Evolutionary conservation across 2,888 invertebrate species (phyloP).

Genomic region (Eubasilissa splendida): DNA sequence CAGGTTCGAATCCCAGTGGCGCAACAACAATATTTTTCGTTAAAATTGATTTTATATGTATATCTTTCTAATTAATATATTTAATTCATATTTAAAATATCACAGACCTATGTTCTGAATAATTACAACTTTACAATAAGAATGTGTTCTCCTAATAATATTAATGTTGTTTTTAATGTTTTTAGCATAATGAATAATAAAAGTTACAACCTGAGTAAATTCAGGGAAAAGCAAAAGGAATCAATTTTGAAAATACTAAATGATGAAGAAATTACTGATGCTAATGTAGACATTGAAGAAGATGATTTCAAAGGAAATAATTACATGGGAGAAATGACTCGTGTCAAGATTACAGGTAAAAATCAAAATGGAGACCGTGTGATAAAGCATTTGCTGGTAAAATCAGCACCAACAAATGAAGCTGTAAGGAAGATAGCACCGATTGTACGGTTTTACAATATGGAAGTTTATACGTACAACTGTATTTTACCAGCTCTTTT

Average conservation of each 20-base stretch:
- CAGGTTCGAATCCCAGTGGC: too few relatives aligned
- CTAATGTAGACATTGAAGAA: background rate
- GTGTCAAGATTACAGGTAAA: conserved; percentile 34
- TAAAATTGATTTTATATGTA: too few relatives aligned
- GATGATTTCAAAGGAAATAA: conserved; percentile 37
- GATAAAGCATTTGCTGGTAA: conserved; percentile 34
- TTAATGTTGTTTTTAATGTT: too few relatives aligned
- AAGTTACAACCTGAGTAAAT: background rate
- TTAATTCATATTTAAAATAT: too few relatives aligned
- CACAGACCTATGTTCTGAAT: too few relatives aligned
- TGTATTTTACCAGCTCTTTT: conserved; percentile 19
- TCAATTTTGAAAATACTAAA: conserved; percentile 13
- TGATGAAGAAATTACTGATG: conserved; percentile 4
- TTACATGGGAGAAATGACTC: conserved; percentile 41
- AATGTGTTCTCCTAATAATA: too few relatives aligned
- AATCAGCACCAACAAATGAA: conserved; percentile 13
- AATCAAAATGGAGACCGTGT: conserved; percentile 22
- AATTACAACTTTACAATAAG: too few relatives aligned
- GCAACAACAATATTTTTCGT: too few relatives aligned
- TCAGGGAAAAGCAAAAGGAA: conserved; percentile 3
- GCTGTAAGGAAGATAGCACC: conserved; percentile 14
- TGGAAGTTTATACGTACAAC: conserved; percentile 41
- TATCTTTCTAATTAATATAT: too few relatives aligned
- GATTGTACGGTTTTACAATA: conserved; percentile 11
- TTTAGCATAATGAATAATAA: too few relatives aligned